phyloP scores from a whole-genome alignment of 2,113 vertebrate genomes.

The Cinclus mexicanus region DNA sequence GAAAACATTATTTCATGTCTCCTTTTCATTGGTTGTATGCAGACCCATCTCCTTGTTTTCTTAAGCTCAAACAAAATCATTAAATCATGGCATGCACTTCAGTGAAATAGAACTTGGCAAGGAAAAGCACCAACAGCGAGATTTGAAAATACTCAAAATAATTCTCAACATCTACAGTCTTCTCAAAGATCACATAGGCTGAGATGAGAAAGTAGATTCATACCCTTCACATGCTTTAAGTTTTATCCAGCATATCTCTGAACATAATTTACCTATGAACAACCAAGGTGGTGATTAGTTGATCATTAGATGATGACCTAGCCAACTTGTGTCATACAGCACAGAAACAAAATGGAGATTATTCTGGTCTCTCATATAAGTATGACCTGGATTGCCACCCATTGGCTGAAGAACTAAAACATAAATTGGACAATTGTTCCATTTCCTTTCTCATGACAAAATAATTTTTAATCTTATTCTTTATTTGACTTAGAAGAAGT shows the following conservation, averaged over 20 bases:
- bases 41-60: background rate
- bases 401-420: background rate
- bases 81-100: background rate
- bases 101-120: background rate
- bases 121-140: accelerated
- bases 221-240: background rate
- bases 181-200: background rate
- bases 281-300: background rate
- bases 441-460: background rate
- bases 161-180: background rate
- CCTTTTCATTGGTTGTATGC: background rate
- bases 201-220: background rate
- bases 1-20: background rate
- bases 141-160: background rate
- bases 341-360: background rate
- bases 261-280: background rate
- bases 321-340: background rate
- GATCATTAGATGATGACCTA: background rate
- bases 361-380: background rate
- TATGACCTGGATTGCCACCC: background rate
- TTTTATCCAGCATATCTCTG: background rate
- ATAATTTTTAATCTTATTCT: background rate
- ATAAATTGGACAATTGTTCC: background rate
- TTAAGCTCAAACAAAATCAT: background rate
- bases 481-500: background rate